These are phyloP conservation scores for Sebastes nivosus DNA, from an alignment of 2,797 vertebrate genomes.

Conservation along the genomic window DNA sequence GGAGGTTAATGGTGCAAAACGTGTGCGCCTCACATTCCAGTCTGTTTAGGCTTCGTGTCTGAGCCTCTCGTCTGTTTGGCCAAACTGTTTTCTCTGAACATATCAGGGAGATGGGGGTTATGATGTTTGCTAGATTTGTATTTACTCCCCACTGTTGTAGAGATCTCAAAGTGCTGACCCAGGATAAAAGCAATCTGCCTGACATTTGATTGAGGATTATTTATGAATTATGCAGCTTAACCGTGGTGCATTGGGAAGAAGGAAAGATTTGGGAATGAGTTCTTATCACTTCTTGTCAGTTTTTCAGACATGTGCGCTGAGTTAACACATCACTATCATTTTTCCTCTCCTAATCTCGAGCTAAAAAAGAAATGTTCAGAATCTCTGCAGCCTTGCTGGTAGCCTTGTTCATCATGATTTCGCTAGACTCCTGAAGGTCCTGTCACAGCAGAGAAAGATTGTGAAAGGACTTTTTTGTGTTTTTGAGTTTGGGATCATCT, in stretches of 20 bases:
- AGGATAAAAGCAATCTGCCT: slow-evolving; percentile 46
- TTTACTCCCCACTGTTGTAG: slow-evolving; percentile 28
- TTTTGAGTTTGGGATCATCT: neutral
- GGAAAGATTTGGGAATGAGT: slow-evolving; percentile 22
- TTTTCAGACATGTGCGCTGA: slow-evolving; percentile 10
- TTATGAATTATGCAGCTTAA: slow-evolving; percentile 54
- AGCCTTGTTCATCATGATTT: neutral
- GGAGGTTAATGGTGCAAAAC: slow-evolving; percentile 69
- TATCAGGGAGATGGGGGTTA: neutral
- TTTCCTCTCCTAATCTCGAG: slow-evolving; percentile 34
- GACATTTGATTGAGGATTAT: slow-evolving; percentile 63
- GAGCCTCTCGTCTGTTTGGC: slow-evolving; percentile 14
- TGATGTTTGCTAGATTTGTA: slow-evolving; percentile 15
- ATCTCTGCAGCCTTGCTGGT: slow-evolving; percentile 21
- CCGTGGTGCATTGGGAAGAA: neutral
- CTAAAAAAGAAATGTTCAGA: neutral
- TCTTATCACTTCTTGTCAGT: slow-evolving; percentile 44
- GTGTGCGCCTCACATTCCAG: slow-evolving; percentile 42
- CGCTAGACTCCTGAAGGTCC: neutral
- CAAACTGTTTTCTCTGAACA: slow-evolving; percentile 25
- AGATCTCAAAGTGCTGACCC: slow-evolving; percentile 49
- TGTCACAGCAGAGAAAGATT: neutral
- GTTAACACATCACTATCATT: slow-evolving; percentile 33
- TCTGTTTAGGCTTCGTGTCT: slow-evolving; percentile 38
- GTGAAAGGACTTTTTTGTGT: neutral